These are phyloP conservation scores for Buceros bicornis DNA, from an alignment of 2,797 vertebrate genomes.

Conservation along the genomic window DNA sequence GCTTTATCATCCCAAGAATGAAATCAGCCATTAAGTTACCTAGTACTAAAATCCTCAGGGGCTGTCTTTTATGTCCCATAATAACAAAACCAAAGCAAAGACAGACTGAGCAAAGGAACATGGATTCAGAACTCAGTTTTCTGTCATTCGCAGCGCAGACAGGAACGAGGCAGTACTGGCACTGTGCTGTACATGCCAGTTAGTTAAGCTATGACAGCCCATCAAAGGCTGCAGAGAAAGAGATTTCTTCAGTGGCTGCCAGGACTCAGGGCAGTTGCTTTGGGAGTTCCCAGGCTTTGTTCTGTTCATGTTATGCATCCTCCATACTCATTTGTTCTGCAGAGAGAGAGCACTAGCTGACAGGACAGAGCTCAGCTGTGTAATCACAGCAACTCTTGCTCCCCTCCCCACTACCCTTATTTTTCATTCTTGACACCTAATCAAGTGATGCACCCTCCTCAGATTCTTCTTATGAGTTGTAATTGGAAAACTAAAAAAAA, in stretches of 20 bases:
- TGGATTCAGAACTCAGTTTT: background rate
- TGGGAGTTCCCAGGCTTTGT: background rate
- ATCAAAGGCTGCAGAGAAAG: background rate
- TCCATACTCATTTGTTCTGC: background rate
- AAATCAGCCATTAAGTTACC: conserved; percentile 1
- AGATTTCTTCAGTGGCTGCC: background rate
- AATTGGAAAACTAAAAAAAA: background rate
- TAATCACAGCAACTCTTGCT: background rate
- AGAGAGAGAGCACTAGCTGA: background rate
- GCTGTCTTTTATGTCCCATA: background rate
- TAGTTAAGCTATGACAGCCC: conserved; percentile 7
- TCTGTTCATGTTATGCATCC: background rate
- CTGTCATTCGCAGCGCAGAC: background rate
- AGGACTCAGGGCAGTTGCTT: background rate
- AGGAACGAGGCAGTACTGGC: background rate
- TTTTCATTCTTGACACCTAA: conserved; percentile 48
- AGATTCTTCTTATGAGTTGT: background rate
- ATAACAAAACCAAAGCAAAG: conserved; percentile 6
- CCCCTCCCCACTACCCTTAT: background rate
- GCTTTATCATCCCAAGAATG: background rate
- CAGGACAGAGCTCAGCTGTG: background rate
- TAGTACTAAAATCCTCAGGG: background rate
- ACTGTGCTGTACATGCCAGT: background rate
- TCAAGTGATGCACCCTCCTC: background rate
- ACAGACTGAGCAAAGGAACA: background rate